A percentile compares a stretch with the other conserved stretches of the same genome.
Evolutionary conservation across 2,113 vertebrate species (phyloP).

Genomic region (Pteropus alecto): DNA sequence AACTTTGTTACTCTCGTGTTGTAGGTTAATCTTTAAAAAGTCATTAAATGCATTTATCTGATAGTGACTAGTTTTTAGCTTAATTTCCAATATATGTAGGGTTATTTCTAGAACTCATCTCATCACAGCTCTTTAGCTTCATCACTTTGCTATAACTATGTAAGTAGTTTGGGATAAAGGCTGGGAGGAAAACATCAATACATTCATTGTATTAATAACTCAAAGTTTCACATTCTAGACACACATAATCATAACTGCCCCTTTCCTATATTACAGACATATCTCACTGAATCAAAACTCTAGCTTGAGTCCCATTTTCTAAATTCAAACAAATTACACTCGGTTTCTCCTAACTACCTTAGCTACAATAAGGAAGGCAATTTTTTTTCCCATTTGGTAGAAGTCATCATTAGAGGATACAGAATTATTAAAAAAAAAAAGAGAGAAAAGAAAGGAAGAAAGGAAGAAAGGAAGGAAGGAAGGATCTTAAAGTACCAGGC

Average conservation of each 20-base stretch:
- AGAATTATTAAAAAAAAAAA: not conserved
- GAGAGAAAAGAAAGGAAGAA: too few relatives aligned
- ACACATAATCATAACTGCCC: not conserved
- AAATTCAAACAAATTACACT: not conserved
- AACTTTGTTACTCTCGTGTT: not conserved
- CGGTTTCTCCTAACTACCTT: conserved; percentile 6
- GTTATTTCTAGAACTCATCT: conserved; percentile 30
- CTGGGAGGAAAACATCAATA: conserved; percentile 29
- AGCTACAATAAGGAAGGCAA: not conserved
- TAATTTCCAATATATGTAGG: conserved; percentile 13
- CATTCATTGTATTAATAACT: not conserved
- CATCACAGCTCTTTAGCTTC: conserved; percentile 11
- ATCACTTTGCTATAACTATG: not conserved
- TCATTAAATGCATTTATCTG: conserved; percentile 29
- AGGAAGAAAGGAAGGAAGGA: too few relatives aligned
- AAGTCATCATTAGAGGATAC: not conserved
- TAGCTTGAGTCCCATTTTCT: not conserved
- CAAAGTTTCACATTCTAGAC: not conserved
- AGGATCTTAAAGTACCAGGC: not conserved
- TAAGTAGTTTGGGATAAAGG: not conserved
- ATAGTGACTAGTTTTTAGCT: not conserved
- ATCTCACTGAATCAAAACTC: conserved; percentile 5
- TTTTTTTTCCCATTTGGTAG: not conserved
- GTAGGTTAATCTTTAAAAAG: conserved; percentile 8
- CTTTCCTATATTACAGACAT: not conserved